Evolutionary conservation across 2,797 vertebrate species (phyloP).

Genomic region (Cheirogaleus major): DNA sequence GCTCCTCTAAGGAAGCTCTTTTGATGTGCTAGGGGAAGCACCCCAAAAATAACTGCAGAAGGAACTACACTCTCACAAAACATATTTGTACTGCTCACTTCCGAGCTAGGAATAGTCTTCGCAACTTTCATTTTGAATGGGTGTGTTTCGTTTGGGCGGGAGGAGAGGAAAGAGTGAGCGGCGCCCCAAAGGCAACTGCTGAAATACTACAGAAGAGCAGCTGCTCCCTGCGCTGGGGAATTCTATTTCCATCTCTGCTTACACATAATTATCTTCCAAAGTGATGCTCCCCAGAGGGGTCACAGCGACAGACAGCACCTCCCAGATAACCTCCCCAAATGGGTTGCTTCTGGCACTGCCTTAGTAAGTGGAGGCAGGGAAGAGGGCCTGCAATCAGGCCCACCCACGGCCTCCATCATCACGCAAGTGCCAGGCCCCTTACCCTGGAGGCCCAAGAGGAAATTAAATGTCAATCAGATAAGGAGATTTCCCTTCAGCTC

Average conservation of each 20-base stretch:
- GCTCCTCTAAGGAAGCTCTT: neutral
- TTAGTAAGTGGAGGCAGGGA: neutral
- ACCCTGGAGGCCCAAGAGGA: neutral
- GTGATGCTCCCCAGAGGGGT: neutral
- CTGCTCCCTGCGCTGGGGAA: neutral
- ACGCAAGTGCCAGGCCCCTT: neutral
- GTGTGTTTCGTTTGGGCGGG: neutral
- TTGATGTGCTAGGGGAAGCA: neutral
- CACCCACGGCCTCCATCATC: neutral
- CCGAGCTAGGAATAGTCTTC: neutral
- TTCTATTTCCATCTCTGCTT: constrained; percentile 52
- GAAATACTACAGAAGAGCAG: neutral
- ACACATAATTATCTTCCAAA: neutral
- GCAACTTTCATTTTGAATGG: neutral
- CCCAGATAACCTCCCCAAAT: neutral
- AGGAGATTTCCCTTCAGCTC: neutral
- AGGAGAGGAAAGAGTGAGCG: neutral
- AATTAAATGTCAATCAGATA: constrained; percentile 65
- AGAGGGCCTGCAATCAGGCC: neutral
- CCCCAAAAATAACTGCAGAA: constrained; percentile 12
- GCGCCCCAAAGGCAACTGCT: neutral
- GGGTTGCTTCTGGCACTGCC: neutral
- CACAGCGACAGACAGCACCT: neutral
- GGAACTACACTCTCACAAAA: neutral
- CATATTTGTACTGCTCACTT: neutral